Conservation (phyloP, 2,797 vertebrate species). For the Halcyon chelicuti region DNA sequence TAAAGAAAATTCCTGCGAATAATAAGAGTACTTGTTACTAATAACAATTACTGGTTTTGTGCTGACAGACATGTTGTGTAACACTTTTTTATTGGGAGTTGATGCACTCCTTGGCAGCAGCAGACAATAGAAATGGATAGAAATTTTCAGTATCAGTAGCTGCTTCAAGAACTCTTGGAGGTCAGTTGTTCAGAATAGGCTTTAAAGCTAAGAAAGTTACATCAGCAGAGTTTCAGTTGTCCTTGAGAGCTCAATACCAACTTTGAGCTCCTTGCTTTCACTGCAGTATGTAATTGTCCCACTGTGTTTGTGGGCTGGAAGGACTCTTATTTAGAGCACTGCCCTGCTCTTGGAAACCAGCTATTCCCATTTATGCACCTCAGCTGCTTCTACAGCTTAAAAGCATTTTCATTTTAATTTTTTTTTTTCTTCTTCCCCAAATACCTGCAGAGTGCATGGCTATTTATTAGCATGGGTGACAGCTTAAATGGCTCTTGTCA, state of each 20-base stretch:
- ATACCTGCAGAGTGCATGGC: neutral
- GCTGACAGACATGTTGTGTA: conserved; percentile 7
- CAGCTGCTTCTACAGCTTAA: conserved; percentile 18
- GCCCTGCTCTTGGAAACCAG: conserved; percentile 11
- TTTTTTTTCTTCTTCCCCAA: neutral
- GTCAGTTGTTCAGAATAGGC: conserved; percentile 8
- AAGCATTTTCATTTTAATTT: neutral
- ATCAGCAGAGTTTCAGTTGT: conserved; percentile 48
- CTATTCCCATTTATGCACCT: neutral
- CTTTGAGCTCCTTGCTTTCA: conserved; percentile 6
- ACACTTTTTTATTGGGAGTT: conserved; percentile 54
- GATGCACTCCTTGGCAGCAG: conserved; percentile 55
- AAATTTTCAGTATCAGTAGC: neutral
- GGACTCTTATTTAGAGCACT: neutral
- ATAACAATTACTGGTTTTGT: conserved; percentile 33
- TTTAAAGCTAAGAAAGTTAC: conserved; percentile 13
- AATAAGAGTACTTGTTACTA: conserved; percentile 14
- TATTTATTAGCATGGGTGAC: conserved; percentile 29
- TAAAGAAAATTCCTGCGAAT: conserved; percentile 17
- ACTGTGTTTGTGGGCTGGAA: neutral
- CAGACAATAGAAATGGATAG: conserved; percentile 30
- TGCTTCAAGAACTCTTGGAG: conserved; percentile 49
- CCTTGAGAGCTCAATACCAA: conserved; percentile 26
- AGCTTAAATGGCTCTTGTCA: conserved; percentile 47
- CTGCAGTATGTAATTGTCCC: neutral